Evolutionary conservation across 2,797 vertebrate species (phyloP).

Genomic region (Distichodus sexfasciatus): DNA sequence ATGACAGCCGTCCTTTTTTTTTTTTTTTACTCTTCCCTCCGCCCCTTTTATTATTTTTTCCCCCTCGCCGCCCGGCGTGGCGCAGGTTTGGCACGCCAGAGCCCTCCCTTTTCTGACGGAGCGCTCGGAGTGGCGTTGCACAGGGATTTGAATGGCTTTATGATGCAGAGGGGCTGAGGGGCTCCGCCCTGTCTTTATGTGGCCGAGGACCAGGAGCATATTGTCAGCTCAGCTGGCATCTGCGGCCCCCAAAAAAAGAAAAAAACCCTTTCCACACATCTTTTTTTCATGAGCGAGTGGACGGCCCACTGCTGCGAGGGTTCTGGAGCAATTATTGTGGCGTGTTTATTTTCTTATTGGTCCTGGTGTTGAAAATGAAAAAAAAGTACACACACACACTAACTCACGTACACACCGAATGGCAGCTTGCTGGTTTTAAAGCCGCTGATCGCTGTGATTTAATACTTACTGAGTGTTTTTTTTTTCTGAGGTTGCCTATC

Average conservation of each 20-base stretch:
- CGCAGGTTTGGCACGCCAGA: slow-evolving; percentile 66
- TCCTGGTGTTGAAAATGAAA: slow-evolving; percentile 34
- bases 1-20: slow-evolving; percentile 34
- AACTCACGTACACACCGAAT: not conserved
- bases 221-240: slow-evolving; percentile 57
- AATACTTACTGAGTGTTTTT: slow-evolving; percentile 43
- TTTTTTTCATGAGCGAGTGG: slow-evolving; percentile 53
- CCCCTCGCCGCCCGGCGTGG: slow-evolving; percentile 55
- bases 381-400: not conserved
- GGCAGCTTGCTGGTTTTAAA: slow-evolving; percentile 52
- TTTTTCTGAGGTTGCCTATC: slow-evolving; percentile 60
- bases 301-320: slow-evolving; percentile 46
- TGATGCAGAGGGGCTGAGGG: slow-evolving; percentile 42
- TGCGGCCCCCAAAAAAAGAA: slow-evolving; percentile 33
- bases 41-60: slow-evolving; percentile 36
- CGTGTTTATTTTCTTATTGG: slow-evolving; percentile 53
- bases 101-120: slow-evolving; percentile 38
- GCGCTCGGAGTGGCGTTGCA: slow-evolving; percentile 34
- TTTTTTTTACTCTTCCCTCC: not conserved
- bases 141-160: slow-evolving; percentile 50
- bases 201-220: slow-evolving; percentile 48
- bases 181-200: slow-evolving; percentile 53
- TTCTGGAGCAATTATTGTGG: slow-evolving; percentile 49
- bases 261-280: slow-evolving; percentile 48
- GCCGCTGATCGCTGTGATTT: slow-evolving; percentile 50